Evolutionary conservation across 1,140 invertebrate species (phyloP), one percentile per base, ranked within the genome.

Genomic region (Drosophila subobscura): DNA sequence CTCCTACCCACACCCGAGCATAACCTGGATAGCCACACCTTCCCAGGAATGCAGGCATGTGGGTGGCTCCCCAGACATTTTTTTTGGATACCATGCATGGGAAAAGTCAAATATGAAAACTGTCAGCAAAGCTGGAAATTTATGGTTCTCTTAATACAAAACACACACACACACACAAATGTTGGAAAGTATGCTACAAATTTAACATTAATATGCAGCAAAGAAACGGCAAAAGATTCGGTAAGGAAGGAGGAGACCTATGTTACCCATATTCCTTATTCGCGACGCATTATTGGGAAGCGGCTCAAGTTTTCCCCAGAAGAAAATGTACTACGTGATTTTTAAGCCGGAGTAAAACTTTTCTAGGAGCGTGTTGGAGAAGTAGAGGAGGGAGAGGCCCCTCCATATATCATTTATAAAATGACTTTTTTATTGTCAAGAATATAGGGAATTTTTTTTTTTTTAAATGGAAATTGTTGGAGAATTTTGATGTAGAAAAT

Each of bases 31-130:
- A 44, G n/a, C 29, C 29, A 40, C 64, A 49, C 63, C 51, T 68
- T 67, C 4, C 25, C 14, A 41, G 10, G 33, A 68, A 68, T 68
- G 65, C 63, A 68, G 63, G 65, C 67, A 23, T 14, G 29, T 37
- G 52, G 29, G 29, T 16, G 46, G 7, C 54, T 37, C 51, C 6
- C 33, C 6, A 27, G 7, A 7, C 52, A 14, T 55, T 53, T 68
- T 58, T 55, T 58, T 65, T 49, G 59, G 56, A 59, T 57, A 74
- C 53, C 79, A 77, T 81, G 79, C 79, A 83, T 81, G 67, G 79
- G 59, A 78, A 78, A 83, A 81, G 79, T 83, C 79, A 78, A 84
- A 83, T 79, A 79, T 79, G 71, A 83, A 83, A 83, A 83, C 79
- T 83, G 79, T 84, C 79, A 83, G 79, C 79, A 71, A 53, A 52